Evolutionary conservation across 2,797 vertebrate species (phyloP).

Genomic region (Florisuga fusca): DNA sequence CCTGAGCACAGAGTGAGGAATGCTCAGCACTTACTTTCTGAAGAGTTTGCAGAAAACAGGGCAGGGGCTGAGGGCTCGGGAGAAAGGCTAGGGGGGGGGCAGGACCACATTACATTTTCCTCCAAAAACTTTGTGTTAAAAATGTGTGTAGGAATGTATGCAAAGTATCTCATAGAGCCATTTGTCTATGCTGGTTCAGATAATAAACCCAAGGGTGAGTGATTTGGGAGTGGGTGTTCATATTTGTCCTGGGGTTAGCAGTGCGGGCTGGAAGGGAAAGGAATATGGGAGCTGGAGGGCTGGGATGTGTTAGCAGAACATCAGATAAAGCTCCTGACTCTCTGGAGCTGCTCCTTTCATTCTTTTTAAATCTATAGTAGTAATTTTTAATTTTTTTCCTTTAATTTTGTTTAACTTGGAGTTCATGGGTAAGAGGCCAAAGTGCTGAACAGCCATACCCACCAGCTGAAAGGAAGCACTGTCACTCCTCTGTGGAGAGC

Average conservation of each 20-base stretch:
- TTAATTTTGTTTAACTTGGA: neutral
- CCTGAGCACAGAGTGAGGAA: too few relatives aligned
- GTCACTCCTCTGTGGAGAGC: rapidly evolving
- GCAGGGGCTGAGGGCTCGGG: too few relatives aligned
- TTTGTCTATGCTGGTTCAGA: neutral
- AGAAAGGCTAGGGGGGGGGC: too few relatives aligned
- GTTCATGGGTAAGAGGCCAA: neutral
- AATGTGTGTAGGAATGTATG: rapidly evolving
- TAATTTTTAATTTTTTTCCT: neutral
- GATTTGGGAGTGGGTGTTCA: neutral
- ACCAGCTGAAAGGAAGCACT: neutral
- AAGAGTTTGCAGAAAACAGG: too few relatives aligned
- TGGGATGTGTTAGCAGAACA: neutral
- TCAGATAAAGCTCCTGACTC: neutral
- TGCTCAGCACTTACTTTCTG: too few relatives aligned
- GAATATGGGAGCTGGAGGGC: too few relatives aligned
- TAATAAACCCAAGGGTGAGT: neutral
- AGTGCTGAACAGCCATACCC: neutral
- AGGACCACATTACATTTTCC: too few relatives aligned
- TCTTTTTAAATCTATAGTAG: neutral
- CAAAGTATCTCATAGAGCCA: neutral
- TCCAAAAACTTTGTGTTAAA: neutral
- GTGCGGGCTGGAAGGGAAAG: neutral
- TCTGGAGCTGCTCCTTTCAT: neutral
- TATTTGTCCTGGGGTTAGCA: neutral